Percentiles rank a stretch among this genome's conserved stretches.
phyloP scores from a whole-genome alignment of 2,113 vertebrate genomes.

The Felis catus region F.catus_Fca126_mat1.0 CM031417.1:116564001-116564500 shows the following conservation, averaged over 20 bases:
- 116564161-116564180: neutral
- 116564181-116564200: neutral
- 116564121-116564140: neutral
- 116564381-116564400: neutral
- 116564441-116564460: neutral
- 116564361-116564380: neutral
- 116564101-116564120: neutral
- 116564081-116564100: neutral
- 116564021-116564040: neutral
- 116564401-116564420: neutral
- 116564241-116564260: neutral
- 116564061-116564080: neutral
- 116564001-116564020: neutral
- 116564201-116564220: neutral
- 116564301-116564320: neutral
- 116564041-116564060: neutral
- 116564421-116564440: neutral
- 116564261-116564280: neutral
- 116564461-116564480: neutral
- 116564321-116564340: neutral
- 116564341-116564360: neutral
- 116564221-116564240: neutral
- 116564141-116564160: neutral
- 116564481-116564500: neutral
- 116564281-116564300: neutral